phyloP scores from a whole-genome alignment of 1,140 invertebrate genomes.

The Leptinotarsa undecemlineata region DNA sequence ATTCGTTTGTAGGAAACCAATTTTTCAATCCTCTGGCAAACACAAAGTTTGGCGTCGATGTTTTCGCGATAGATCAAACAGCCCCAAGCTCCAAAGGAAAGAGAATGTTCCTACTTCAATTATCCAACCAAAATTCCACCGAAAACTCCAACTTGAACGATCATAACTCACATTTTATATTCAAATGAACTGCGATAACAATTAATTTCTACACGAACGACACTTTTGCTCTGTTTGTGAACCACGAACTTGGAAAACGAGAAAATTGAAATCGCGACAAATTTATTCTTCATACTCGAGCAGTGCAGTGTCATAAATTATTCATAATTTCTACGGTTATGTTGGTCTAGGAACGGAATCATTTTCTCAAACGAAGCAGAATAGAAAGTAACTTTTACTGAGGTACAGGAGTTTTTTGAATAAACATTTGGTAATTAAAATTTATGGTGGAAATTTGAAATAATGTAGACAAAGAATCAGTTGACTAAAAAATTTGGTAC shows the following conservation, averaged over 20 bases:
- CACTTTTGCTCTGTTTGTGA: not conserved
- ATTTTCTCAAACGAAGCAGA: not conserved
- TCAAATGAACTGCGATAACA: not conserved
- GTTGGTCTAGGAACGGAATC: not conserved
- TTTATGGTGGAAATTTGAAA: no score
- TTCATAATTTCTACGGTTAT: not conserved
- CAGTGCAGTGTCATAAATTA: not conserved
- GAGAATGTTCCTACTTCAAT: not conserved
- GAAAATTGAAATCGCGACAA: conserved; percentile 3
- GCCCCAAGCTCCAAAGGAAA: no score
- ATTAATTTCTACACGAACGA: not conserved
- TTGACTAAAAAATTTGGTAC: no score
- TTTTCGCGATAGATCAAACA: no score
- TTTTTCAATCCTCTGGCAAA: no score
- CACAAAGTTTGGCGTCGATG: no score
- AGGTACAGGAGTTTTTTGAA: no score
- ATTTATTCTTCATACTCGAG: conserved; percentile 4
- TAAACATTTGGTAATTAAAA: no score
- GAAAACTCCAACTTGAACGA: not conserved
- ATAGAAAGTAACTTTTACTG: not conserved
- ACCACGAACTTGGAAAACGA: not conserved
- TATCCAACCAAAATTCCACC: not conserved
- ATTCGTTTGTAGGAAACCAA: no score
- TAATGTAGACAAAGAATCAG: no score
- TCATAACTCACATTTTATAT: not conserved